Base-by-base conservation (phyloP, 2,888 invertebrate genomes). In the Lycophotia porphyrea region DNA sequence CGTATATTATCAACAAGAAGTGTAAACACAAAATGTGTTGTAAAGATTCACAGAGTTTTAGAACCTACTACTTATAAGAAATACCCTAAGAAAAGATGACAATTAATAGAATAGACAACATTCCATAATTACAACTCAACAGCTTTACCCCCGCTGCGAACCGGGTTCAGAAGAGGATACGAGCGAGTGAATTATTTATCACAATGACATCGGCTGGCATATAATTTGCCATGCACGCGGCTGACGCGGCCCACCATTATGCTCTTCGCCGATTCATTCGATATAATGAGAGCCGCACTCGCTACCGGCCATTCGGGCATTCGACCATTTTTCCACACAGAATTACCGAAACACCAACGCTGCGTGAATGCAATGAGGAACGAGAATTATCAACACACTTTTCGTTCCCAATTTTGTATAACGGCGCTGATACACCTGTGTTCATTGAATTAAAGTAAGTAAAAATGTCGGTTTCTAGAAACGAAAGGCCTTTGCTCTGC, bases 161-260 rank as follows among this genome's bases (percentile, higher is more conserved):
- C 68, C 71, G 63, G 58, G 74, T 80, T 79, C 74, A 74, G 73
- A 55, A 52, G 77, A 76, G 79, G 78, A 82, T 79, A 78, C 79
- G 74, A 86, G 86, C 87, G 85, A 87, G 88, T 91, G 91, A 93
- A 94, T 94, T 94, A 94, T 95, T 94, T 93, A 94, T 93, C 92
- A 94, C 94, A 95, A 94, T 94, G 95, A 95, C 94, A 95, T 93
- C 92, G 92, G 86, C 92, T 91, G 93, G 92, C 93, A 92, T 95
- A 94, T 95, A 95, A 95, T 95, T 95, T 95, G 93, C 95, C 93
- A 93, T 92, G 93, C 93, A 92, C 92, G 91, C 90, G 88, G 91
- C 90, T 87, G 84, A 86, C 93, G 91, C 90, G 88, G 91, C 90
- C 88, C 84, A 86, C 93, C 91, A 95, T 95, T 94, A 94, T 93